Conservation (phyloP, 2,113 vertebrate species). For the Zosterops japonicus region DNA sequence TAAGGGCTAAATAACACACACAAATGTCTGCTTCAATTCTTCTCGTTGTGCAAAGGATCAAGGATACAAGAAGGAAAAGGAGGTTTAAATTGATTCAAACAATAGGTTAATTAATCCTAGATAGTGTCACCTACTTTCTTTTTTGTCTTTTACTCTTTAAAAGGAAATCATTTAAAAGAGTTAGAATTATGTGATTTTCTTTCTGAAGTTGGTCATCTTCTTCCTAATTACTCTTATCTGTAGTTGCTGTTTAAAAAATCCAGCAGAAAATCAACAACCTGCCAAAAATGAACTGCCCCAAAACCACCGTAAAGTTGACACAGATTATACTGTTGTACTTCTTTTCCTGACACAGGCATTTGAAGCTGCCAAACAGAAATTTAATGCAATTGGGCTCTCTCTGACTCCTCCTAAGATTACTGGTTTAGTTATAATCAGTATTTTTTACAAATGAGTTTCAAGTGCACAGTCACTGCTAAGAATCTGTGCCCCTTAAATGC, state of each 20-base stretch:
- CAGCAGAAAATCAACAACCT: not conserved
- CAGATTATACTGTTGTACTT: not conserved
- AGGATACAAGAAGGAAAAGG: not conserved
- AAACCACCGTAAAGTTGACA: not conserved
- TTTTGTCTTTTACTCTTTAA: not conserved
- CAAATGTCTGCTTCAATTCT: not conserved
- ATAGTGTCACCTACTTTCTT: not conserved
- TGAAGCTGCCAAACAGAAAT: not conserved
- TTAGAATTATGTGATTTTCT: not conserved
- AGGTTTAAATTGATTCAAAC: not conserved
- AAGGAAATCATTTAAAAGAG: accelerated
- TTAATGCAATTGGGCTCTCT: not conserved
- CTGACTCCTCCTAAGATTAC: not conserved
- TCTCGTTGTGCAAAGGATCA: not conserved
- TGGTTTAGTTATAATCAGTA: not conserved
- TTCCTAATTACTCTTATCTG: not conserved
- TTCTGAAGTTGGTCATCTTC: not conserved
- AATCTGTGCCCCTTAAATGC: not conserved
- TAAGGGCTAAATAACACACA: not conserved
- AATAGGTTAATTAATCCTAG: not conserved
- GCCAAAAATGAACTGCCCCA: not conserved
- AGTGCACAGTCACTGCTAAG: not conserved
- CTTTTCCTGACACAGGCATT: not conserved
- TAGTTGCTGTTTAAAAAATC: not conserved
- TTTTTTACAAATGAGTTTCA: not conserved